phyloP scores from a whole-genome alignment of 1,140 invertebrate genomes.

The Trichonephila inaurata region DNA sequence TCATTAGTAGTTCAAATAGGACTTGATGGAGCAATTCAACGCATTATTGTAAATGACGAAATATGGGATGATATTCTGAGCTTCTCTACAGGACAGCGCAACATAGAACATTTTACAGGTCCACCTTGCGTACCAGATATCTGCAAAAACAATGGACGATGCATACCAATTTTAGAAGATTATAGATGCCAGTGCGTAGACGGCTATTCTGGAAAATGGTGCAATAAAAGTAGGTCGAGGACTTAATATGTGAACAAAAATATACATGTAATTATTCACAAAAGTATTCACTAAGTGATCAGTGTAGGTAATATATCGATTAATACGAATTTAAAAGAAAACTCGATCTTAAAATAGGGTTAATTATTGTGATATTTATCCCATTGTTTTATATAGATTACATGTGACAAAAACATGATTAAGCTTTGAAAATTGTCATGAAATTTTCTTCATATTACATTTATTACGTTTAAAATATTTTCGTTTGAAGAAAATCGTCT shows the following conservation, averaged over 20 bases:
- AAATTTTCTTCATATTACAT: too few species aligned
- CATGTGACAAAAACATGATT: too few species aligned
- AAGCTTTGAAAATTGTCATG: too few species aligned
- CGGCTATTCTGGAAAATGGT: slow-evolving; percentile 86
- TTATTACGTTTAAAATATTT: too few species aligned
- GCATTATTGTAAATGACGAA: slow-evolving; percentile 91
- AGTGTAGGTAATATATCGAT: too few species aligned
- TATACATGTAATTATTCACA: neutral
- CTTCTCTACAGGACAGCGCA: slow-evolving; percentile 80
- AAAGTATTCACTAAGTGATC: too few species aligned
- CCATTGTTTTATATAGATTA: too few species aligned
- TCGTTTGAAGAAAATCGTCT: too few species aligned
- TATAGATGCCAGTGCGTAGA: slow-evolving; percentile 87
- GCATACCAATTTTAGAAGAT: slow-evolving; percentile 87
- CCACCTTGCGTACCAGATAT: slow-evolving; percentile 85
- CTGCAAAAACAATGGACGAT: slow-evolving; percentile 89
- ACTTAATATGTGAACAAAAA: neutral
- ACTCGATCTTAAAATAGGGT: too few species aligned
- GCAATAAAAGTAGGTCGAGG: slow-evolving; percentile 86
- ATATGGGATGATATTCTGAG: slow-evolving; percentile 82
- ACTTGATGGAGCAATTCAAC: slow-evolving; percentile 91
- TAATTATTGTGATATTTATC: too few species aligned
- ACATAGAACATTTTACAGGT: slow-evolving; percentile 85
- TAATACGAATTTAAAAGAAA: too few species aligned
- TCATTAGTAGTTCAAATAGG: slow-evolving; percentile 82